These are phyloP conservation scores for Pristionchus japonicus DNA, from an alignment of 2,888 invertebrate genomes.

Conservation along the genomic window DNA sequence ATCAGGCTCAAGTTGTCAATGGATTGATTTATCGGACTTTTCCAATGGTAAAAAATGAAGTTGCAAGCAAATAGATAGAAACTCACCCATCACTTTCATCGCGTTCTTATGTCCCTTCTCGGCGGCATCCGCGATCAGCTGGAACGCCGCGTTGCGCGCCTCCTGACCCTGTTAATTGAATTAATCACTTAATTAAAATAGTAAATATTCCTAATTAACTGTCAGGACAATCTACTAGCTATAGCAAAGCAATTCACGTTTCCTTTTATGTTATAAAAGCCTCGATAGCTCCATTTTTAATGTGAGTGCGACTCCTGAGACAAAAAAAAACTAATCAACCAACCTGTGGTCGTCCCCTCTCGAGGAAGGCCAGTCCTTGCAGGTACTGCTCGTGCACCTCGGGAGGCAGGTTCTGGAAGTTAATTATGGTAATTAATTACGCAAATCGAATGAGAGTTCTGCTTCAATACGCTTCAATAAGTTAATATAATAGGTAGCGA, in stretches of 20 bases:
- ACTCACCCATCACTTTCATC: conserved; percentile 80
- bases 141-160: conserved; percentile 80
- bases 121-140: conserved; percentile 86
- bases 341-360: conserved; percentile 47
- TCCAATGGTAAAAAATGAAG: background rate
- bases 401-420: background rate
- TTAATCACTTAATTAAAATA: too few relatives aligned
- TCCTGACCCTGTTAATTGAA: background rate
- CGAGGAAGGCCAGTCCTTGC: conserved; percentile 37
- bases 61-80: background rate
- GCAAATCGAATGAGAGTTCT: too few relatives aligned
- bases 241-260: too few relatives aligned
- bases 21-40: too few relatives aligned
- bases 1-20: too few relatives aligned
- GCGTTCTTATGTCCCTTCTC: conserved; percentile 87
- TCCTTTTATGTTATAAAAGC: too few relatives aligned
- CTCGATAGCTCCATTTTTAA: too few relatives aligned
- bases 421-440: background rate
- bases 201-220: too few relatives aligned
- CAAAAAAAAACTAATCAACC: too few relatives aligned
- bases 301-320: too few relatives aligned
- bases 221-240: too few relatives aligned
- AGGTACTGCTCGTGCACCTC: conserved; percentile 39
- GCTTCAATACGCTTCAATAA: too few relatives aligned
- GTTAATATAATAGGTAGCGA: background rate